phyloP scores from a whole-genome alignment of 2,888 invertebrate species.

The Pterobdella sp. region DNA sequence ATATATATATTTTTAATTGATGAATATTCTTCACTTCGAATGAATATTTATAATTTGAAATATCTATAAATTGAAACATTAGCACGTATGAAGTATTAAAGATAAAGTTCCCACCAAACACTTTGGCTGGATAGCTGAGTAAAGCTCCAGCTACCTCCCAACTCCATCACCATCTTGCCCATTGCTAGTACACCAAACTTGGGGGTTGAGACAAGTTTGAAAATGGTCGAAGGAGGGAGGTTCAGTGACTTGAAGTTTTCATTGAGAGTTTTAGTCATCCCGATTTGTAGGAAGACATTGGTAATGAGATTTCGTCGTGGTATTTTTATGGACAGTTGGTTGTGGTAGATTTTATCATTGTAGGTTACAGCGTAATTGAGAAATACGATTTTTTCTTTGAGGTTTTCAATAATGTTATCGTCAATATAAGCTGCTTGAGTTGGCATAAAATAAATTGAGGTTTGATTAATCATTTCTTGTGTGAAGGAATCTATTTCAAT shows the following conservation, averaged over 20 bases:
- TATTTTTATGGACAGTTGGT: neutral
- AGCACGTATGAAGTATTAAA: too few species aligned
- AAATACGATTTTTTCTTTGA: neutral
- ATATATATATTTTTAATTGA: neutral
- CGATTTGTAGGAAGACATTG: neutral
- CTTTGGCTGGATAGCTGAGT: neutral
- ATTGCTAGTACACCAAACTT: neutral
- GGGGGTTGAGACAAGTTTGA: neutral
- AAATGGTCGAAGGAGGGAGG: neutral
- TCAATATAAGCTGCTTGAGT: neutral
- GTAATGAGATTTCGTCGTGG: neutral
- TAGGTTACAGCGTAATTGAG: neutral
- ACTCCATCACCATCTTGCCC: neutral
- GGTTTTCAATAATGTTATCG: neutral
- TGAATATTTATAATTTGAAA: neutral
- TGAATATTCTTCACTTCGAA: neutral
- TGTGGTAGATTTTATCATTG: neutral
- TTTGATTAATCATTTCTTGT: neutral
- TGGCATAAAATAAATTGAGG: conserved; percentile 1
- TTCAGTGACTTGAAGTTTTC: neutral
- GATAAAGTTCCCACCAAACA: neutral
- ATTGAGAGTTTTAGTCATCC: conserved; percentile 1
- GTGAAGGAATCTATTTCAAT: neutral
- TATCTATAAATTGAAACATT: neutral
- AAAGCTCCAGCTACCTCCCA: neutral